Conservation (phyloP, 2,113 vertebrate species). For the Lophura nycthemera region DNA sequence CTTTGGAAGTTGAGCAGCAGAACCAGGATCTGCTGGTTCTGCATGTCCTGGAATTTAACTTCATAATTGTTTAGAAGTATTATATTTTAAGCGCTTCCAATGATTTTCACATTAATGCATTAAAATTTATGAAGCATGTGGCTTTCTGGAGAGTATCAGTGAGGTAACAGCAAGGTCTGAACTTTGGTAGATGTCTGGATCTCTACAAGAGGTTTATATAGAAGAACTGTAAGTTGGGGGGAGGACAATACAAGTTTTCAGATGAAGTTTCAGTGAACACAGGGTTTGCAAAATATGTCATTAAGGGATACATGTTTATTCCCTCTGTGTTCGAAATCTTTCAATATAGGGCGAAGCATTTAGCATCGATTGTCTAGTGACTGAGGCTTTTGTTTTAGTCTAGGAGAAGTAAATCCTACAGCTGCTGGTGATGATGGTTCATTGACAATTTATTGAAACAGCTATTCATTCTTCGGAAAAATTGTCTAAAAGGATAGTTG, state of each 20-base stretch:
- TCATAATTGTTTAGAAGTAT: not conserved
- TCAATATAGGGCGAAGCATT: not conserved
- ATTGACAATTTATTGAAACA: not conserved
- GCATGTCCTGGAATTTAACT: not conserved
- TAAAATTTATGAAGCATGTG: not conserved
- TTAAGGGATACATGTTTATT: not conserved
- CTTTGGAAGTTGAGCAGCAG: not conserved
- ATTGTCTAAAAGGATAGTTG: not conserved
- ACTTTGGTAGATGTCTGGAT: not conserved
- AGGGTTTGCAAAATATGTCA: not conserved
- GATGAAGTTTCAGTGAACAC: not conserved
- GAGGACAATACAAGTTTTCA: not conserved
- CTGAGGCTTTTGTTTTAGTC: not conserved
- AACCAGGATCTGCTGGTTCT: not conserved
- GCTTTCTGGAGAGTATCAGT: not conserved
- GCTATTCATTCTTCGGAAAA: not conserved
- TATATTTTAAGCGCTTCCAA: not conserved
- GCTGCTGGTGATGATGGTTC: not conserved
- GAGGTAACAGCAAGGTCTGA: not conserved
- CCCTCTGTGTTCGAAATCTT: not conserved
- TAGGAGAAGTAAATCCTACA: not conserved
- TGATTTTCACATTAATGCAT: not conserved
- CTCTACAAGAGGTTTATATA: not conserved
- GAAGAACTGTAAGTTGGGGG: not conserved
- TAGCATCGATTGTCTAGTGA: not conserved